A percentile compares a stretch with the other conserved stretches of the same genome.
phyloP scores from a whole-genome alignment of 2,113 vertebrate species.

The Callipepla squamata region DNA sequence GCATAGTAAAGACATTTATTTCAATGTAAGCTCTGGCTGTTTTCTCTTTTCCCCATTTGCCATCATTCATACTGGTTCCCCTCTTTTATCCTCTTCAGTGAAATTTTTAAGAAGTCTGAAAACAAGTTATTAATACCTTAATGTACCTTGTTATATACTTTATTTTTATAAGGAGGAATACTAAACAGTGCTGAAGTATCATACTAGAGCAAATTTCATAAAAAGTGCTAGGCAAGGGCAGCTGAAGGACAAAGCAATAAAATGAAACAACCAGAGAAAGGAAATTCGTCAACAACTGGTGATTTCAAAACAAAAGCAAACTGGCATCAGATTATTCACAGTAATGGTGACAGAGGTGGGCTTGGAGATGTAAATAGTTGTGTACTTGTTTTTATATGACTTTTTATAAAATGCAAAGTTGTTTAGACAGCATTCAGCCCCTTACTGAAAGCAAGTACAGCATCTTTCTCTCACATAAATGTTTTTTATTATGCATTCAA shows the following conservation, averaged over 20 bases:
- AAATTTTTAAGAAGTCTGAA: neutral
- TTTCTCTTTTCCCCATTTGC: neutral
- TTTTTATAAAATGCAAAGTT: neutral
- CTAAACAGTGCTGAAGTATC: neutral
- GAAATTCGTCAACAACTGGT: neutral
- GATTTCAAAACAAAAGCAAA: neutral
- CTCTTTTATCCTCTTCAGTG: neutral
- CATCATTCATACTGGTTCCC: neutral
- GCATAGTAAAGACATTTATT: neutral
- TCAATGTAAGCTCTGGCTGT: neutral
- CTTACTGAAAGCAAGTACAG: neutral
- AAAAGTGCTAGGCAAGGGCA: neutral
- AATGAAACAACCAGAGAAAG: neutral
- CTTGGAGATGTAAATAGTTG: neutral
- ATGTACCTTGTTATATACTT: neutral
- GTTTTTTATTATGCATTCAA: constrained; percentile 49
- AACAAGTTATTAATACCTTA: neutral
- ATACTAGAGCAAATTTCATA: neutral
- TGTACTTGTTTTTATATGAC: neutral
- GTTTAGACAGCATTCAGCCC: constrained; percentile 2
- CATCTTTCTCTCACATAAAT: constrained; percentile 4
- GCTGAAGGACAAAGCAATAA: constrained; percentile 16
- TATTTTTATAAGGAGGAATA: neutral
- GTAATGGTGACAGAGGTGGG: neutral
- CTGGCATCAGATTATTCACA: neutral